These are phyloP conservation scores for Pogonomyrmex barbatus DNA, from an alignment of 1,140 invertebrate genomes.

Conservation along the genomic window DNA sequence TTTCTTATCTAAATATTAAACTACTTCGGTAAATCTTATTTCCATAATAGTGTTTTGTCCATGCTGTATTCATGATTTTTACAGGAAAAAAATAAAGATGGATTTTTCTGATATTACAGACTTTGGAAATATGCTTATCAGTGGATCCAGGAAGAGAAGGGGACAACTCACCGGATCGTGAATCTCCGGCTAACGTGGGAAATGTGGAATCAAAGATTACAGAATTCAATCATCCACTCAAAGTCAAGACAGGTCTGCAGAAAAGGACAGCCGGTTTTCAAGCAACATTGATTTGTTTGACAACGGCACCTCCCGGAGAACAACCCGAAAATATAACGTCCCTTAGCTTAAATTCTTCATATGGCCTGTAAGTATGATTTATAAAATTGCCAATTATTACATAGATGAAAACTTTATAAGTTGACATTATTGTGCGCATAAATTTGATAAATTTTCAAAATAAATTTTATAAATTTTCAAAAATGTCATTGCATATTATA, in stretches of 20 bases:
- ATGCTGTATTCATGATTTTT: neutral
- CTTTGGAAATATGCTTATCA: constrained; percentile 95
- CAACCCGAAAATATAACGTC: constrained; percentile 94
- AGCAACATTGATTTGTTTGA: constrained; percentile 97
- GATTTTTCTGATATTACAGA: constrained; percentile 85
- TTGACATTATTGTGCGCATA: neutral
- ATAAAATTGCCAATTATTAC: neutral
- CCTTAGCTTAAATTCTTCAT: constrained; percentile 97
- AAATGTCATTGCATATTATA: neutral
- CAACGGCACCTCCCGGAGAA: constrained; percentile 92
- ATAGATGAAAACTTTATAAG: neutral
- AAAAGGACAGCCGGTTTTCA: constrained; percentile 97
- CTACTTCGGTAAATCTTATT: neutral
- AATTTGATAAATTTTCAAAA: neutral
- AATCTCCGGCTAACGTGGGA: constrained; percentile 89
- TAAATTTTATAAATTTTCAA: neutral
- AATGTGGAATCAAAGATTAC: constrained; percentile 84
- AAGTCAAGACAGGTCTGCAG: constrained; percentile 91
- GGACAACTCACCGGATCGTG: constrained; percentile 92
- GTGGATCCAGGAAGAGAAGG: constrained; percentile 93
- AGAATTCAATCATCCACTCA: constrained; percentile 87
- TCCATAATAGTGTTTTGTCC: neutral
- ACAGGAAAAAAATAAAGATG: neutral
- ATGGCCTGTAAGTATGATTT: constrained; percentile 94
- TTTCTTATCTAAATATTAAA: constrained; percentile 1